Base-by-base conservation (phyloP, 2,888 invertebrate genomes). In the Arge pagana region DNA sequence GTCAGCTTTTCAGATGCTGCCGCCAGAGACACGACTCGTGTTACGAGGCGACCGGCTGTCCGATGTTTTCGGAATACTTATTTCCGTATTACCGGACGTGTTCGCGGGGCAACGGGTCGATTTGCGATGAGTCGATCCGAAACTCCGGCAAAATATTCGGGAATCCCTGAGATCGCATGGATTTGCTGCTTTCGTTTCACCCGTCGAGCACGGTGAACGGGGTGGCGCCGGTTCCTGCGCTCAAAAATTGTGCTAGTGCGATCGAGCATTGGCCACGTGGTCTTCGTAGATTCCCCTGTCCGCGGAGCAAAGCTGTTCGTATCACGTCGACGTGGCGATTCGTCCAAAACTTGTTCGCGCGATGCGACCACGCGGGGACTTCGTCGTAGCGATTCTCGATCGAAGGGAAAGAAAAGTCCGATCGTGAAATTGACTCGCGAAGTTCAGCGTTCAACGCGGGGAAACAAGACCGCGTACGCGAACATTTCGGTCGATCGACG, bases 11-110 rank as follows among this genome's bases (percentile, higher is more conserved):
- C 78, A 88, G 88, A 63, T 45, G 45, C 15, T 94, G 93, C 74
- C 93, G 93, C 70, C 85, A 87, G 65, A 82, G 85, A 70, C 94
- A 94, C 74, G 93, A 94, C 77, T 84, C 87, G 77, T 94, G 94
- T 73, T 94, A 94, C 75, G 85, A 87, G 60, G 81, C 83, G 49
- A 85, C 90, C 49, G 85, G 85, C 65, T 93, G 93, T 66, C 88
- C 89, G 3, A 83, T 88, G 71, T 88, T 87, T 75, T 81, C 90
- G 13, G 88, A 90, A 54, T 94, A 94, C 79, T 86, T 93, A 69
- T 86, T 91, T 58, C 92, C 92, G 2, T 94, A 93, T 74, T 85
- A 88, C 64, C 94, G 93, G 93, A 88, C 87, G 68, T 94, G 94
- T 73, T 87, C 86, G 74, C 82, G 82, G 7, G 87, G 88, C 1